Evolutionary conservation across 2,888 invertebrate genomes (phyloP), one percentile per base, ranked within the genome.

Genomic region (Amorpha juglandis): DNA sequence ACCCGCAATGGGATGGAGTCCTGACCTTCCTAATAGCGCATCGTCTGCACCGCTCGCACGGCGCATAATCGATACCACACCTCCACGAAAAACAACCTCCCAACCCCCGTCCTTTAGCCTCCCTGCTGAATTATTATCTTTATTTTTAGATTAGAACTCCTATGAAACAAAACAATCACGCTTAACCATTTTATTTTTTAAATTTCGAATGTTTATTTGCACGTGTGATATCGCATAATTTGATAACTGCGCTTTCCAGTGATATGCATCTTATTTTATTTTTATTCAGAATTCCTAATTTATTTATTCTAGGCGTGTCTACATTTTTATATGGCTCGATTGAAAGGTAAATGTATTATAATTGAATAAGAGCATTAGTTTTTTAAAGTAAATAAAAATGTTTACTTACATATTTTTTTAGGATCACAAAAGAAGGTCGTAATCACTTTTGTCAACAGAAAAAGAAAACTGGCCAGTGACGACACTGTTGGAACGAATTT

Each of bases 11-110:
- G 76, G 72, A 73, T 71, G 70, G 70, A 72, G 69, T 82, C 84
- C 89, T 88, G 89, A 89, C 90, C 89, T 89, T 87, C 79, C 87
- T 72, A 79, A 85, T 83, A 74, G 80, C 87, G 87, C 88, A 86
- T 83, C 85, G 76, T 78, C 75, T 77, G 75, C 79, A 77, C 72
- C 74, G 71, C 68, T 67, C 72, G 67, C 66, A 51, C 74, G 75
- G 80, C 80, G 80, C 83, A 80, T 71, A 88, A 89, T 89, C 89
- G 83, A 89, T 89, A 89, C 79, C n/a, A 74, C 71, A 75, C 78
- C 80, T 81, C 79, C 81, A 75, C 71, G 73, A 78, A 76, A 78
- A 78, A 79, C 53, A 47, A 27, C 4, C 6, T 53, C 21, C 16
- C 14, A 33, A 47, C 21, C 14, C 35, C 14, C 35, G 12, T 47